Evolutionary conservation across 2,888 invertebrate species (phyloP), one percentile per base, ranked within the genome.

Genomic region (Stomorhina lunata): DNA sequence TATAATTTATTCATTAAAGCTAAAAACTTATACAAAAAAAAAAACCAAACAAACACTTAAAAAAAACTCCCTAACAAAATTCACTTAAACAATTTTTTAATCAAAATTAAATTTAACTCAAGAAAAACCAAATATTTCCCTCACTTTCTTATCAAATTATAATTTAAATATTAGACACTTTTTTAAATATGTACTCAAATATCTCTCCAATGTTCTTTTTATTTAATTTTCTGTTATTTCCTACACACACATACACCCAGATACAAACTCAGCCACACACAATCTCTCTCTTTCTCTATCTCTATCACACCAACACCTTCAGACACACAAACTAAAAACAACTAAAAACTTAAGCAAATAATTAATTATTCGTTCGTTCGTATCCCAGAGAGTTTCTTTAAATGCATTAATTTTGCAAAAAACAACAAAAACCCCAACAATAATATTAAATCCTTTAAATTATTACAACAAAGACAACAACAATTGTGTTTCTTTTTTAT

Each of bases 301-400:
- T n/a, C n/a, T n/a, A n/a, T n/a, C n/a, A n/a, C n/a, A n/a, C n/a
- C n/a, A n/a, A 17, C 55, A 43, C 17, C 15, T 25, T 12, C 29
- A 57, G 2, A 15, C 22, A 50, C 9, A 61, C 17, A 59, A 6
- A 34, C 32, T 12, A 45, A 25, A 32, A n/a, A 57, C 27, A 61
- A 25, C 12, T 4, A 10, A 40, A 29, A 57, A 34, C 34, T n/a
- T 57, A 50, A 27, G 29, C 12, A 29, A 68, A 68, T 59, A 12
- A 15, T 50, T 17, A 37, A 59, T 40, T n/a, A n/a, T n/a, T n/a
- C n/a, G n/a, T n/a, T n/a, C n/a, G n/a, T n/a, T n/a, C 9, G 2
- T 37, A 63, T 32, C 32, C 17, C 32, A 53, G 12, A 68, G 68
- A 69, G 61, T 77, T 77, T 77, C 61, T 53, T 76, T 77, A 40